Evolutionary conservation across 2,797 vertebrate genomes (phyloP).

Genomic region (Protonibea diacanthus): DNA sequence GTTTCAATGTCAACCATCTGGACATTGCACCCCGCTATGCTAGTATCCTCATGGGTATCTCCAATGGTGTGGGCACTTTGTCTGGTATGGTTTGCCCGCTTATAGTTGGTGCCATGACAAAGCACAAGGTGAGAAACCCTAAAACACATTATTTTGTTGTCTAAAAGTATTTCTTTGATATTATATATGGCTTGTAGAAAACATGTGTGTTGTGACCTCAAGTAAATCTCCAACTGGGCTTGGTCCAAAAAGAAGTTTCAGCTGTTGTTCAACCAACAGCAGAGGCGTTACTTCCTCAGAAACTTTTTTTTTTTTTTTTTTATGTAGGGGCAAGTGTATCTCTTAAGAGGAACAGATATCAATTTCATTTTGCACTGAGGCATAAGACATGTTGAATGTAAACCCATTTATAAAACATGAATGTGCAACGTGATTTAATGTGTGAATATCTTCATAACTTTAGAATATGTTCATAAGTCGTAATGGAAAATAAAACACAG

Average conservation of each 20-base stretch:
- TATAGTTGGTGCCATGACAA: constrained; percentile 94
- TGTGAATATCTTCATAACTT: not conserved
- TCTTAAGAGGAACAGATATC: not conserved
- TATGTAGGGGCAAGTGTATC: not conserved
- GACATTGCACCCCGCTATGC: constrained; percentile 95
- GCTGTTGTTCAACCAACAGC: not conserved
- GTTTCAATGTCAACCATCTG: constrained; percentile 95
- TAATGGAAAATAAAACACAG: not conserved
- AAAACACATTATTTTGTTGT: not conserved
- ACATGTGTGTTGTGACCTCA: not conserved
- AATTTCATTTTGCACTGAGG: not conserved
- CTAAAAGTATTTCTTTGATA: not conserved
- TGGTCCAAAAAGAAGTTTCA: not conserved
- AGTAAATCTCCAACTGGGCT: not conserved
- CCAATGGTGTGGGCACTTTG: constrained; percentile 93
- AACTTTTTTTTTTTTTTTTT: not conserved
- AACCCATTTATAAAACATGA: not conserved
- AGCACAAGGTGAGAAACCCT: constrained; percentile 87
- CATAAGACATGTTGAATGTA: not conserved
- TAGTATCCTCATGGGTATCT: constrained; percentile 95
- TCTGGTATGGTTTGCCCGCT: constrained; percentile 96
- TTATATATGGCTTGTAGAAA: not conserved
- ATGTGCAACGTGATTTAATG: not conserved
- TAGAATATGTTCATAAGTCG: not conserved
- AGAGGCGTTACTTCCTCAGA: constrained; percentile 2